phyloP scores from a whole-genome alignment of 2,888 invertebrate genomes.

The Fabriciana adippe region DNA sequence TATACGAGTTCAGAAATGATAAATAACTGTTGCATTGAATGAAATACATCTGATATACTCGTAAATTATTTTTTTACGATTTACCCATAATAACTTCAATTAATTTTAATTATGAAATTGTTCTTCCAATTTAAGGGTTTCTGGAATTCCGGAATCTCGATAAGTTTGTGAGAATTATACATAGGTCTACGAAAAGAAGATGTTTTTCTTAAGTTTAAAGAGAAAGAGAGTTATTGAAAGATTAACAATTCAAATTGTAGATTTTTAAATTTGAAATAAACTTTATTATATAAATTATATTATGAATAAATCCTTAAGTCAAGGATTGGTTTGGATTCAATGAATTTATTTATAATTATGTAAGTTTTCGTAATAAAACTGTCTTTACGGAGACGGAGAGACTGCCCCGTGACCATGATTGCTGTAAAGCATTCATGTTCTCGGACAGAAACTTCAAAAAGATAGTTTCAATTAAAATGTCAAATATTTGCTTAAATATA shows the following conservation, averaged over 20 bases:
- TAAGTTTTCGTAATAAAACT: no score
- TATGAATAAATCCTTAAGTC: no score
- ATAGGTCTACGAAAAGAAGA: constrained; percentile 10
- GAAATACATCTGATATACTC: neutral
- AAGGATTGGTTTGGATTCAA: no score
- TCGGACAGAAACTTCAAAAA: no score
- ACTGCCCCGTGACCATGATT: no score
- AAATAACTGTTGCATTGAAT: neutral
- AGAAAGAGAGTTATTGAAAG: neutral
- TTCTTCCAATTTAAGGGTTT: constrained; percentile 5
- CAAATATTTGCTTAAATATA: no score
- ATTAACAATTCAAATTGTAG: constrained; percentile 12
- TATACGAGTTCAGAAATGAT: no score
- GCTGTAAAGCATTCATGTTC: no score
- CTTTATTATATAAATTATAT: no score
- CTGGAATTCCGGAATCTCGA: neutral
- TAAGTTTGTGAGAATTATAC: neutral
- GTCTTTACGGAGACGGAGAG: no score
- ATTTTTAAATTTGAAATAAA: neutral
- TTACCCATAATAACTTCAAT: neutral
- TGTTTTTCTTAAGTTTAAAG: constrained; percentile 1
- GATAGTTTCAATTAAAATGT: no score
- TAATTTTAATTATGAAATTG: constrained; percentile 2
- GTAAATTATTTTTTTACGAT: neutral
- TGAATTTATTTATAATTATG: no score